Base-by-base conservation (phyloP, 2,113 vertebrate genomes). In the Prionailurus bengalensis region DNA sequence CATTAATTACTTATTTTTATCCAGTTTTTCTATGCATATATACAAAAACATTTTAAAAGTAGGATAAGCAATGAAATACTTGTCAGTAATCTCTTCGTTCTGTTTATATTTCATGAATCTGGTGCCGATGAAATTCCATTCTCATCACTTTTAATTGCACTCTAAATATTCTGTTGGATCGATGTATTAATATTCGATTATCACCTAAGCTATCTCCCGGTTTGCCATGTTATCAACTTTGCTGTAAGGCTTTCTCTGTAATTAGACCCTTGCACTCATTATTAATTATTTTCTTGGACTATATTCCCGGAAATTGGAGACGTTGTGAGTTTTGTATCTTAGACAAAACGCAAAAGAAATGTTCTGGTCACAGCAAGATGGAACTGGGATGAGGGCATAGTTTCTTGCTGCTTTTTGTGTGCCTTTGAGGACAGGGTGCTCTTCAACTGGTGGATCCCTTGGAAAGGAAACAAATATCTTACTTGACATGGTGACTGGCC, bases 231-330 rank as follows among this genome's bases (percentile, higher is more conserved):
- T 68, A 45, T 12, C 74, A 42, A 36, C 70, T 94, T 92, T 55
- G 7, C 10, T 76, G 29, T 65, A 89, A 95, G 48, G 21, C 19
- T 48, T 17, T 82, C 82, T 83, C 45, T 90, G 23, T 82, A 94
- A 94, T 91, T 89, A 95, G 89, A 80, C 7, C 31, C 74, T 82
- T 94, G 51, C 31, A 51, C 39, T 79, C 42, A 63, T 13, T 90
- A 63, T 83, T 70, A 70, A 91, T 97, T 85, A 48, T 85, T 86
- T 93, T 94, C 27, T 58, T 79, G 55, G 42, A 74, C 27, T 73
- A 33, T 5, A 4, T 66, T 91, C 27, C 74, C 93, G 45, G 76
- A 92, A 89, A 73, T 91, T 51, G 53, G 53, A 91, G 17, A 51
- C n/a, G 53, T 71, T 13, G n/a, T 68, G 23, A 36, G 73, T 84